These are phyloP conservation scores for Erythrocercus mccallii DNA, from an alignment of 2,113 vertebrate species.

Conservation along the genomic window DNA sequence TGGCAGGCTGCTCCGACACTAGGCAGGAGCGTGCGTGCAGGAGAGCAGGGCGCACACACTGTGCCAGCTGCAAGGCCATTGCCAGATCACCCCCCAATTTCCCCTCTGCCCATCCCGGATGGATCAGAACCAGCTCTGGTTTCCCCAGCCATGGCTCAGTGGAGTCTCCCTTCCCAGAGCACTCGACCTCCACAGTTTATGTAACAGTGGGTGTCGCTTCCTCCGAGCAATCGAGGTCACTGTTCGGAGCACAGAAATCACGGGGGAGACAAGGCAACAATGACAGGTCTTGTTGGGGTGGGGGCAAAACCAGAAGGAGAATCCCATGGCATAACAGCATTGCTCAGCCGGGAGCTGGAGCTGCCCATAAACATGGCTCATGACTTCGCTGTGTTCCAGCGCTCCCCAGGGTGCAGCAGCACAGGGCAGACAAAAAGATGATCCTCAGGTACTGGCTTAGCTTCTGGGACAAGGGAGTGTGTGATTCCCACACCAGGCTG, in stretches of 20 bases:
- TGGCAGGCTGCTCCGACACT: background rate
- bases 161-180: background rate
- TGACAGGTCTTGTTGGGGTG: background rate
- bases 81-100: background rate
- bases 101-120: rapidly evolving
- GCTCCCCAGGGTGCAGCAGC: background rate
- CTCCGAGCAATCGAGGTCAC: background rate
- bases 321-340: rapidly evolving
- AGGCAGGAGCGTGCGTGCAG: background rate
- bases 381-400: rapidly evolving
- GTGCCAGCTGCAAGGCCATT: background rate
- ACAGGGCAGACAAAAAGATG: rapidly evolving
- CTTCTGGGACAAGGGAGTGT: background rate
- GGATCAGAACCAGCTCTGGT: rapidly evolving
- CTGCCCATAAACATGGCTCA: rapidly evolving
- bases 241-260: background rate
- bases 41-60: background rate
- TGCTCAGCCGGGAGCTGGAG: background rate
- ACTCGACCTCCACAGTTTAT: background rate
- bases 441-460: background rate
- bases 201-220: background rate
- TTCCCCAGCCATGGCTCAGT: background rate
- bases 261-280: background rate
- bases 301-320: background rate
- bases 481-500: background rate